Percentiles rank a stretch among this genome's conserved stretches.
Evolutionary conservation across 2,888 invertebrate genomes (phyloP).

Genomic region (Nysson spinosus): DNA sequence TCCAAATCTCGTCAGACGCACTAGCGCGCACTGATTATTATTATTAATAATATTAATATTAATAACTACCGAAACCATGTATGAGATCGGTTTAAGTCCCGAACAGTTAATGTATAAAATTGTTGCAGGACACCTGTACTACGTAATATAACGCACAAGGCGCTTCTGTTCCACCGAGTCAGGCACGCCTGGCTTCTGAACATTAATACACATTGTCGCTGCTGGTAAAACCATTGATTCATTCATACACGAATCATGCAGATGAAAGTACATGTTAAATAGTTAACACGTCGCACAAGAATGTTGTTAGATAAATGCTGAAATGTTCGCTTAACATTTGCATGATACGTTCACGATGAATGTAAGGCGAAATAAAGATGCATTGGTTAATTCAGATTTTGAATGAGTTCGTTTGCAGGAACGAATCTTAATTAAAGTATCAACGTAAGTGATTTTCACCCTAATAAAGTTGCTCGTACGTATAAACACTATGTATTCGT

Average conservation of each 20-base stretch:
- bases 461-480: conserved; percentile 50
- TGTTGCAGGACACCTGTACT: conserved; percentile 66
- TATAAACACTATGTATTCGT: conserved; percentile 47
- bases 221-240: conserved; percentile 70
- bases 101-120: conserved; percentile 69
- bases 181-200: conserved; percentile 65
- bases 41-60: too few relatives aligned
- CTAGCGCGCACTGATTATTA: conserved; percentile 61
- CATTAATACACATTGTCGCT: conserved; percentile 75
- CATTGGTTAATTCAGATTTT: conserved; percentile 37
- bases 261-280: conserved; percentile 1
- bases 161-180: conserved; percentile 63
- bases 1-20: conserved; percentile 66
- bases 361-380: conserved; percentile 48
- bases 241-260: conserved; percentile 27
- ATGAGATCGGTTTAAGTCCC: conserved; percentile 68
- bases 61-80: conserved; percentile 58
- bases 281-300: conserved; percentile 11
- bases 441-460: conserved; percentile 43
- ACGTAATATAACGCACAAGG: conserved; percentile 60
- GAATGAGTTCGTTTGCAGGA: conserved; percentile 24
- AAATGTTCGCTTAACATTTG: conserved; percentile 14
- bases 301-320: conserved; percentile 16
- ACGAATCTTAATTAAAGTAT: conserved; percentile 40
- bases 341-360: conserved; percentile 33